phyloP scores from a whole-genome alignment of 2,797 vertebrate species.

The Alauda arvensis region DNA sequence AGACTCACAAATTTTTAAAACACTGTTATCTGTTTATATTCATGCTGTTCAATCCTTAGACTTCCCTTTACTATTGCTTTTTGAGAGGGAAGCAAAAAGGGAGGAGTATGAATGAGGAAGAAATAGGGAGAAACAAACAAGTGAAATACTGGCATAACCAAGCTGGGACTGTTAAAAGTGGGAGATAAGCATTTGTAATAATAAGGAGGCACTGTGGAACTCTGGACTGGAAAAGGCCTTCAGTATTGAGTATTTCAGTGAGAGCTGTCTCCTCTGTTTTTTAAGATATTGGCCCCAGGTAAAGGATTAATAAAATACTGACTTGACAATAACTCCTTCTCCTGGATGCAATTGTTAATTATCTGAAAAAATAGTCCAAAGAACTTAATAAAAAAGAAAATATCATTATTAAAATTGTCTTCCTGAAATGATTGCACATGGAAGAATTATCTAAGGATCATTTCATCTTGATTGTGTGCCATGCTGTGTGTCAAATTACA shows the following conservation, averaged over 20 bases:
- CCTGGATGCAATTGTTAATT: neutral
- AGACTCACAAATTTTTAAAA: neutral
- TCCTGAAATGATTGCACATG: neutral
- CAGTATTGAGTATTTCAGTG: neutral
- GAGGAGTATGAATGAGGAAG: neutral
- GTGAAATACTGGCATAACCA: neutral
- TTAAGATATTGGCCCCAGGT: neutral
- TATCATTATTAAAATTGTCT: neutral
- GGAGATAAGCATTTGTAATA: neutral
- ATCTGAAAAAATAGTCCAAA: neutral
- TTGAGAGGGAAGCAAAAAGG: neutral
- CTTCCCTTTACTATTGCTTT: neutral
- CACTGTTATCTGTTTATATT: neutral
- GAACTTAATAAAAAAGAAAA: neutral
- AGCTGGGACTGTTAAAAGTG: neutral
- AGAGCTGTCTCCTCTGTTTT: neutral
- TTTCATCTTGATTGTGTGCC: conserved; percentile 9
- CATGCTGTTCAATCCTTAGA: neutral
- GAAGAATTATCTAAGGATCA: neutral
- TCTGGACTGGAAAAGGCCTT: neutral
- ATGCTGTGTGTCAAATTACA: neutral
- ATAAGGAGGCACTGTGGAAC: neutral
- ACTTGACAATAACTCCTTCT: neutral
- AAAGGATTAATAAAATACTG: conserved; percentile 16
- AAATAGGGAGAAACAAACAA: neutral